Conservation (phyloP, 2,113 vertebrate species). For the Pogona vitticeps region DNA sequence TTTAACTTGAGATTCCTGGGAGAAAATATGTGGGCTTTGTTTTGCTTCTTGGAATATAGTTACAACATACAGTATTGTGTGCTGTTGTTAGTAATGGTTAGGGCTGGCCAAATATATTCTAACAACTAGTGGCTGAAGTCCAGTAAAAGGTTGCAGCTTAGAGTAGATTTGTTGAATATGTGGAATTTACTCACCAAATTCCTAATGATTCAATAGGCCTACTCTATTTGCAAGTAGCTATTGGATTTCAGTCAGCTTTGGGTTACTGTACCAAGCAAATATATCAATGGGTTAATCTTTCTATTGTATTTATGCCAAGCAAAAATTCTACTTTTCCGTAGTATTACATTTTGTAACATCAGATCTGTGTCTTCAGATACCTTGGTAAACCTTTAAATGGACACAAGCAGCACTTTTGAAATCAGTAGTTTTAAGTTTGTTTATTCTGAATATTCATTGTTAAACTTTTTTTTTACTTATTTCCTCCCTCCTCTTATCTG, state of each 20-base stretch:
- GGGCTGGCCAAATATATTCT: neutral
- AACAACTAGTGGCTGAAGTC: no score
- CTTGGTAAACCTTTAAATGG: neutral
- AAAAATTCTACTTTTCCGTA: neutral
- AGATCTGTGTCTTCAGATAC: neutral
- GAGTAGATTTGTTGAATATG: no score
- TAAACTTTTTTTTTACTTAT: neutral
- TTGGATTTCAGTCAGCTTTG: neutral
- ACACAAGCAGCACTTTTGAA: neutral
- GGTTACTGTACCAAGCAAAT: conserved; percentile 17
- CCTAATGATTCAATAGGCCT: no score
- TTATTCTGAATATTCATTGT: neutral
- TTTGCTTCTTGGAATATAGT: conserved; percentile 27
- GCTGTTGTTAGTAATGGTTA: conserved; percentile 1
- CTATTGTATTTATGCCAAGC: neutral
- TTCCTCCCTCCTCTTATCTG: conserved; percentile 15
- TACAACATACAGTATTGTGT: neutral
- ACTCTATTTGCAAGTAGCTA: no score
- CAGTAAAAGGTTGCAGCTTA: no score
- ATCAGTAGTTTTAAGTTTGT: neutral
- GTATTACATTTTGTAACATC: neutral
- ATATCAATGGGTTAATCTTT: neutral
- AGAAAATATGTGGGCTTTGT: conserved; percentile 8
- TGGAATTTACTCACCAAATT: no score
- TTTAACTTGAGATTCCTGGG: conserved; percentile 7